Conservation (phyloP, 2,113 vertebrate species). For the Cyprinus carpio region DNA sequence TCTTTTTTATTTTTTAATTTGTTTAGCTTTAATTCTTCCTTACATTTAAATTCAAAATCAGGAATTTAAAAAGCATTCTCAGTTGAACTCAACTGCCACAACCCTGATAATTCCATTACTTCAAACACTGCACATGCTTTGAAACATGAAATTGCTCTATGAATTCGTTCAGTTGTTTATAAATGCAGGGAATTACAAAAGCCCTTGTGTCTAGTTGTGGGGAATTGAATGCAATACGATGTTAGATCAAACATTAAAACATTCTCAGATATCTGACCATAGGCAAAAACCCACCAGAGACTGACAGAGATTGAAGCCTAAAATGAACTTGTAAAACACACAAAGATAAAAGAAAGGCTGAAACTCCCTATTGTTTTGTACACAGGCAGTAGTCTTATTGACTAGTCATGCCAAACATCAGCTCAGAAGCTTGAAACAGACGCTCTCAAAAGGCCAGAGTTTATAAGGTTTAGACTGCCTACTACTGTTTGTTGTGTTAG, state of each 20-base stretch:
- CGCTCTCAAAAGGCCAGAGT: neutral
- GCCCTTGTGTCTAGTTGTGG: neutral
- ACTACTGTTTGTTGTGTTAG: slow-evolving; percentile 15
- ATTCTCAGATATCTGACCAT: slow-evolving; percentile 14
- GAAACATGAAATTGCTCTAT: neutral
- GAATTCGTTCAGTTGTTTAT: neutral
- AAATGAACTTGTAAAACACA: slow-evolving; percentile 34
- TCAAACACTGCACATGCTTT: neutral
- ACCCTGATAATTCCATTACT: neutral
- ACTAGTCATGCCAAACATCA: neutral
- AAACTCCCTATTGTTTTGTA: neutral
- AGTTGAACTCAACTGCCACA: slow-evolving; percentile 1
- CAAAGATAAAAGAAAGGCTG: neutral
- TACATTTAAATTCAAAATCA: neutral
- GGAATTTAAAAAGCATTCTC: neutral
- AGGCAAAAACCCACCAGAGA: neutral
- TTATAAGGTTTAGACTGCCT: slow-evolving; percentile 25
- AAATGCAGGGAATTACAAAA: neutral
- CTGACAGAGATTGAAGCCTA: neutral
- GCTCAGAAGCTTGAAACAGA: slow-evolving; percentile 3
- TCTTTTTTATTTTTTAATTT: too few relatives aligned
- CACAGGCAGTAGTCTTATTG: neutral
- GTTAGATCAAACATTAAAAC: slow-evolving; percentile 21
- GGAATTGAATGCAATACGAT: neutral
- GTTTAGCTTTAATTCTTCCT: neutral